Evolutionary conservation across 2,113 vertebrate genomes (phyloP).

Genomic region (Gallinago paraguaiae): DNA sequence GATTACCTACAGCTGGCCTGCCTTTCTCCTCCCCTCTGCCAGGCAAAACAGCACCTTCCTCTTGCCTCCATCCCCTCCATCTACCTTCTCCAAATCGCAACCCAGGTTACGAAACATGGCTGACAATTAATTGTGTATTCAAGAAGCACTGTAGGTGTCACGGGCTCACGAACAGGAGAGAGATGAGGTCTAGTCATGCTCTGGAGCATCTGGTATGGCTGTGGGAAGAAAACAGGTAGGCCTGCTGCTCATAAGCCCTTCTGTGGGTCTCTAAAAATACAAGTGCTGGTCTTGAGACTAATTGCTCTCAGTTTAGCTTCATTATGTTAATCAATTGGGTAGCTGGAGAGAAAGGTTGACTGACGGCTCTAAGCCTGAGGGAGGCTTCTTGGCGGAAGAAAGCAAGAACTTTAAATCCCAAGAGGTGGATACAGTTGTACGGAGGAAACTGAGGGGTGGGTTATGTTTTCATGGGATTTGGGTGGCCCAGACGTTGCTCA

Average conservation of each 20-base stretch:
- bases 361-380: not conserved
- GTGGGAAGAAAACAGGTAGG: not conserved
- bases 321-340: not conserved
- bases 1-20: conserved; percentile 38
- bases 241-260: not conserved
- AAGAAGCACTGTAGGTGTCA: not conserved
- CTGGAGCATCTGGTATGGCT: not conserved
- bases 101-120: not conserved
- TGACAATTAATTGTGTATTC: not conserved
- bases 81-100: not conserved
- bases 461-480: not conserved
- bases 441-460: not conserved
- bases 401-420: not conserved
- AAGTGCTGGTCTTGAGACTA: not conserved
- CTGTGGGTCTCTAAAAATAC: not conserved
- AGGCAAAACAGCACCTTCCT: not conserved
- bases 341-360: not conserved
- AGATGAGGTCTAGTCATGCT: not conserved
- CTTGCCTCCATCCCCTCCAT: not conserved
- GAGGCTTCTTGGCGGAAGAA: not conserved
- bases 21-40: not conserved
- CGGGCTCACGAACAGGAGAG: not conserved
- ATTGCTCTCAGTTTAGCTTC: not conserved
- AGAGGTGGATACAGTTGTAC: not conserved
- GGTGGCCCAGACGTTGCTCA: not conserved